Base-by-base conservation (phyloP, 2,888 invertebrate genomes). In the Zaprionus lineosus region DNA sequence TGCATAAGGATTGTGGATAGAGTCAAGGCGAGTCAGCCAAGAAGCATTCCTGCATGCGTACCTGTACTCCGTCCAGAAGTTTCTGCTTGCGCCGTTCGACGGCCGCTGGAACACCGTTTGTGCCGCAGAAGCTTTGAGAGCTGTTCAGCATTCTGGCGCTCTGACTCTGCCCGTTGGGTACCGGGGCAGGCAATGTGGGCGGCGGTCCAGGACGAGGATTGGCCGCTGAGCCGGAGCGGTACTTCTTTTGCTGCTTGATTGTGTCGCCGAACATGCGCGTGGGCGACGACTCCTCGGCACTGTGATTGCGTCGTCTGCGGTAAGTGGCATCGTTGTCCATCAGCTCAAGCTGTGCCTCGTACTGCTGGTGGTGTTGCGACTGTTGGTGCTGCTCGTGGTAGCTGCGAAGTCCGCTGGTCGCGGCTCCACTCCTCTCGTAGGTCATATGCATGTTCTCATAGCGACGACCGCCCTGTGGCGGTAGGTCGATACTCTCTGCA, bases 231-330 rank as follows among this genome's bases (percentile, higher is more conserved):
- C 91, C 90, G 68, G 91, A 90, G 50, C 92, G 92, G 87, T 92
- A 92, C 91, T 89, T 89, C 71, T 88, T 90, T 48, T 89, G 91
- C 72, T 91, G 91, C 84, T 92, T 90, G 53, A 92, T 88, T 1
- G 94, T 94, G 81, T 94, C 94, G 19, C 94, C 94, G 77, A 94
- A 94, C 94, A 94, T 94, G 86, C 94, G 92, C 2, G 93, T 91
- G 11, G 93, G 92, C 39, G 93, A 92, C 5, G 88, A 78, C 52
- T 89, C 89, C 39, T 89, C 89, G 29, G 86, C 75, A 40, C 88
- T 86, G 46, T 87, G 86, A 37, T 87, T 87, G 51, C 86, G 84
- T 39, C 86, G 74, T 14, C 88, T 55, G 7, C 87, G 72, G 46
- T 88, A 87, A 9, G 84, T 83, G 11, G 87, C 81, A 47, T 88